A percentile compares a stretch with the other conserved stretches of the same genome.
These are phyloP conservation scores for Anhinga anhinga DNA, from an alignment of 2,113 vertebrate genomes.

Conservation along the genomic window DNA sequence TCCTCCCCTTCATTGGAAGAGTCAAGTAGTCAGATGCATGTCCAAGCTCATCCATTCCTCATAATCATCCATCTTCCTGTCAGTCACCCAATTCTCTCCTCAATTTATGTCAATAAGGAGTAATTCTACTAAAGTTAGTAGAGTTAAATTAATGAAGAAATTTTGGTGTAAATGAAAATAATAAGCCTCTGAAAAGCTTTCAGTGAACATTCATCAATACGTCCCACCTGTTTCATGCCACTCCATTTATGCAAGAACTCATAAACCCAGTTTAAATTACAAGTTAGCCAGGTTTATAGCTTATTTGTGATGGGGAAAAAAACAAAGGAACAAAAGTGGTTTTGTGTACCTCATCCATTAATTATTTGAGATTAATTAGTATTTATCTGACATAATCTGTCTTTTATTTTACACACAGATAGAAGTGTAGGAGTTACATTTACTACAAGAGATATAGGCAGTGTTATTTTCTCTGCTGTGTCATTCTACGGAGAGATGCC, in stretches of 20 bases:
- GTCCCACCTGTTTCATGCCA: background rate
- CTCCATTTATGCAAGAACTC: background rate
- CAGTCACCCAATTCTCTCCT: background rate
- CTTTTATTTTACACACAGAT: background rate
- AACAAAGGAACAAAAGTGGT: background rate
- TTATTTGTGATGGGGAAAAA: background rate
- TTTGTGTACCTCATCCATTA: background rate
- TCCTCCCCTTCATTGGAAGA: background rate
- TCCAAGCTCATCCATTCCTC: background rate
- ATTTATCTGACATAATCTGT: background rate
- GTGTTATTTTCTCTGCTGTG: background rate
- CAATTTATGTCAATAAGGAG: background rate
- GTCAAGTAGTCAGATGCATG: background rate
- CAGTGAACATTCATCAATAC: background rate
- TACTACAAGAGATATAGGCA: background rate
- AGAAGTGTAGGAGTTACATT: background rate
- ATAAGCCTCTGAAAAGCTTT: background rate
- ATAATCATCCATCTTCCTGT: background rate
- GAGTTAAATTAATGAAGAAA: background rate
- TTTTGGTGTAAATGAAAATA: background rate
- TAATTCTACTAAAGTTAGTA: background rate
- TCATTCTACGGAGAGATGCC: background rate
- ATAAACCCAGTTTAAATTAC: background rate
- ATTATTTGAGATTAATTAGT: background rate
- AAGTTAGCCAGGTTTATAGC: background rate